Percentiles rank a stretch among this genome's conserved stretches.
These are phyloP conservation scores for Ditylenchus dipsaci DNA, from an alignment of 1,140 invertebrate species.

Conservation along the genomic window DNA sequence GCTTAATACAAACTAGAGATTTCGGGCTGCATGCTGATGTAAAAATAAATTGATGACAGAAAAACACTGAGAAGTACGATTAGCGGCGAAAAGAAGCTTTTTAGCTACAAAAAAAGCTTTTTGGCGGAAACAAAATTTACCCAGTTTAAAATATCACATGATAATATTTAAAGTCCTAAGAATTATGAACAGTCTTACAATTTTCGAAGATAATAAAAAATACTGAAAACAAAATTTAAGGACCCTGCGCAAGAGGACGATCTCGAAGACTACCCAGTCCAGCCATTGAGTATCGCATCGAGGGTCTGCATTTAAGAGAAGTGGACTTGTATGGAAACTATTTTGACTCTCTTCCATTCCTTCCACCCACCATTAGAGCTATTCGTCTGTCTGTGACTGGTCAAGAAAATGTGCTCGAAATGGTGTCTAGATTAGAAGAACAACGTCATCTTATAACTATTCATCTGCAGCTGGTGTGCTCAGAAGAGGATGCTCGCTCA, in stretches of 20 bases:
- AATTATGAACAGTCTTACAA: no score
- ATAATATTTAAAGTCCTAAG: no score
- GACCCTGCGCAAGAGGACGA: not conserved
- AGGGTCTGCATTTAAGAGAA: conserved; percentile 42
- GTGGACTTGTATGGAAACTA: conserved; percentile 56
- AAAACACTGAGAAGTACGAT: no score
- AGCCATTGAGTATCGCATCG: conserved; percentile 36
- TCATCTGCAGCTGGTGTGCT: conserved; percentile 49
- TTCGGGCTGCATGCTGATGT: no score
- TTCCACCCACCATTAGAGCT: conserved; percentile 43
- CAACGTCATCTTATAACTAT: conserved; percentile 44
- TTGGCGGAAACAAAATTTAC: no score
- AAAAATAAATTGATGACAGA: no score
- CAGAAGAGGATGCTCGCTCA: conserved; percentile 45
- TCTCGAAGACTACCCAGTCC: not conserved
- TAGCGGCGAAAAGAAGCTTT: no score
- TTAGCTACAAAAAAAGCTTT: no score
- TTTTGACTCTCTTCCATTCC: conserved; percentile 40
- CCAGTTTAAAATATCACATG: no score
- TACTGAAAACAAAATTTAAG: not conserved
- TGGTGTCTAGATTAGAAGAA: conserved; percentile 34
- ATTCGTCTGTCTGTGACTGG: conserved; percentile 52
- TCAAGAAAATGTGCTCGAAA: conserved; percentile 44
- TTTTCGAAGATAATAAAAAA: not conserved
- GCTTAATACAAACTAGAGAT: no score